Conservation (phyloP, 2,113 vertebrate genomes). For the Sclerurus mexicanus region DNA sequence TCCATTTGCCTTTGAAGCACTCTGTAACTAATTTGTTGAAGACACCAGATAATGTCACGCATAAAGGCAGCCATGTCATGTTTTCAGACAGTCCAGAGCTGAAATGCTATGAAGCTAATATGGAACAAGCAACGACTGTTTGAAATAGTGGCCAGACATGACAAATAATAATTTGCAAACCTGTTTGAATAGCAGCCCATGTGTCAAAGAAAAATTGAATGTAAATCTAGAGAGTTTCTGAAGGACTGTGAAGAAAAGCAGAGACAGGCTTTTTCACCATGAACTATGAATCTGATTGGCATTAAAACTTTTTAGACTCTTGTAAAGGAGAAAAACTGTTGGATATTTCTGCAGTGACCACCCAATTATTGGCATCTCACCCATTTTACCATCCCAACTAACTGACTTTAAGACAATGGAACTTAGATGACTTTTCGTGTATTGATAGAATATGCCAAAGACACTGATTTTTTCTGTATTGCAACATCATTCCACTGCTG, state of each 20-base stretch:
- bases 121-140: background rate
- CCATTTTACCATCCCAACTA: background rate
- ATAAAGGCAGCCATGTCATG: background rate
- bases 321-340: background rate
- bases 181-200: background rate
- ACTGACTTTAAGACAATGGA: background rate
- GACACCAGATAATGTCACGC: constrained; percentile 20
- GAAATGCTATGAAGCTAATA: background rate
- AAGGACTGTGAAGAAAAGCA: background rate
- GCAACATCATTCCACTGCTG: background rate
- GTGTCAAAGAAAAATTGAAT: background rate
- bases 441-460: background rate
- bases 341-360: background rate
- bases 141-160: background rate
- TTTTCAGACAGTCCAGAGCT: background rate
- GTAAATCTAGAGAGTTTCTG: background rate
- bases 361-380: background rate
- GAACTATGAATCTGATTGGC: background rate
- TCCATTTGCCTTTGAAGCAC: background rate
- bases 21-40: constrained; percentile 12
- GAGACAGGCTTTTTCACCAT: background rate
- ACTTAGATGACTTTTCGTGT: background rate
- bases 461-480: background rate
- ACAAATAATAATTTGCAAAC: background rate
- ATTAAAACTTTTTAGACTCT: background rate